Evolutionary conservation across 2,888 invertebrate species (phyloP).

Genomic region (Lochmaea crataegi): DNA sequence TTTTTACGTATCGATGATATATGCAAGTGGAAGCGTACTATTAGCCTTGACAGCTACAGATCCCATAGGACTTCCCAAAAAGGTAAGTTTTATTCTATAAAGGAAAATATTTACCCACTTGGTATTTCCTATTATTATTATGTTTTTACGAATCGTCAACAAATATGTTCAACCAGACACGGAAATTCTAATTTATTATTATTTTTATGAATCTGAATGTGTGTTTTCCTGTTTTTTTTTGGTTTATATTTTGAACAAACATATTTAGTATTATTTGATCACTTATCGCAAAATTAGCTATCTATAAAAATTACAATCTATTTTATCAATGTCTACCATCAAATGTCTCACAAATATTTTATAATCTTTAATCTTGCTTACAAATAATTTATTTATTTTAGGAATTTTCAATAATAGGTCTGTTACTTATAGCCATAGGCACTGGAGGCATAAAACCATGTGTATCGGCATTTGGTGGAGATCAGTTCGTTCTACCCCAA

Average conservation of each 20-base stretch:
- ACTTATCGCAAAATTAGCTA: too few species aligned
- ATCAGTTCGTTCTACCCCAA: slow-evolving; percentile 87
- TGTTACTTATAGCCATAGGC: slow-evolving; percentile 84
- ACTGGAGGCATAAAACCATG: slow-evolving; percentile 98
- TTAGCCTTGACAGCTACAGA: slow-evolving; percentile 79
- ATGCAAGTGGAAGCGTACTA: slow-evolving; percentile 84
- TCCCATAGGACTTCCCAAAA: slow-evolving; percentile 70
- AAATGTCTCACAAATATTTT: neutral
- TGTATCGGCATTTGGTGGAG: slow-evolving; percentile 95
- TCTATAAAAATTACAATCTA: too few species aligned
- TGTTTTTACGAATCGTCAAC: too few species aligned
- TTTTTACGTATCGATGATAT: slow-evolving; percentile 87
- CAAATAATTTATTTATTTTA: slow-evolving; percentile 7
- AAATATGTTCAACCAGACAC: too few species aligned
- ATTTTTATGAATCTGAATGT: too few species aligned
- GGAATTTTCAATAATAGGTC: slow-evolving; percentile 69
- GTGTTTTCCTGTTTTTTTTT: too few species aligned
- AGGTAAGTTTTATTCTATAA: slow-evolving; percentile 23
- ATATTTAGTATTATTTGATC: too few species aligned
- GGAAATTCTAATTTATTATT: too few species aligned
- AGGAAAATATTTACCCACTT: too few species aligned
- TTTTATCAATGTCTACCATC: neutral
- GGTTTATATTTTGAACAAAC: too few species aligned
- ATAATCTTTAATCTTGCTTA: too few species aligned
- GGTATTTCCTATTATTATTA: too few species aligned